Evolutionary conservation across 2,888 invertebrate species (phyloP), one percentile per base, ranked within the genome.

Genomic region (Spicauda simplicius): DNA sequence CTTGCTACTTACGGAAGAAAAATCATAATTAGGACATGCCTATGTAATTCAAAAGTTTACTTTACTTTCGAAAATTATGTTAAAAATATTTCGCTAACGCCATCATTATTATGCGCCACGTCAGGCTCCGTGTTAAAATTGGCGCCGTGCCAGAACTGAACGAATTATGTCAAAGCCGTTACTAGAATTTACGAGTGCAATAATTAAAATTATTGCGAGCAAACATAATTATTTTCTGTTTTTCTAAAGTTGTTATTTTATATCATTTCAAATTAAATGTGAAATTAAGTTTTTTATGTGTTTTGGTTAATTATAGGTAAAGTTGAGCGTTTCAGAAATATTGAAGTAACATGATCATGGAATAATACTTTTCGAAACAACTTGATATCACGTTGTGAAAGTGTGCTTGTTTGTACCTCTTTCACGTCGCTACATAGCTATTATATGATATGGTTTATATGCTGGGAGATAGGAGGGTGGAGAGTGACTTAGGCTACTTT

Each of bases 81-180:
- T 41, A 7, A 25, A 62, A 62, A 45, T 16, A 33, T 6, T 20
- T 20, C n/a, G 37, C 62, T 54, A 25, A 54, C 54, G 62, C 54
- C 41, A 54, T 37, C 37, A 54, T 54, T 30, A 62, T 54, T 62
- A 54, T 62, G 54, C 62, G 54, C 45, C 41, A 16, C 52, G 62
- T 18, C 48, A 33, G 25, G 16, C 25, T 55, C 45, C 45, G 65
- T 55, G 65, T 45, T 45, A 66, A 66, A 60, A 48, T 60, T 65
- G 65, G 65, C 53, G 48, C 33, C 45, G 48, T 1, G 65, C 65
- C 65, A 65, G 25, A n/a, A 19, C 30, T 48, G 20, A 54, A 59
- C 53, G 59, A 65, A 65, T 65, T 65, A 65, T 65, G 65, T 65
- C 65, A 65, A 62, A 62, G 59, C 59, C 53, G 45, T 65, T 65